phyloP scores from a whole-genome alignment of 1,140 invertebrate genomes.

The Stegodyphus dumicola region DNA sequence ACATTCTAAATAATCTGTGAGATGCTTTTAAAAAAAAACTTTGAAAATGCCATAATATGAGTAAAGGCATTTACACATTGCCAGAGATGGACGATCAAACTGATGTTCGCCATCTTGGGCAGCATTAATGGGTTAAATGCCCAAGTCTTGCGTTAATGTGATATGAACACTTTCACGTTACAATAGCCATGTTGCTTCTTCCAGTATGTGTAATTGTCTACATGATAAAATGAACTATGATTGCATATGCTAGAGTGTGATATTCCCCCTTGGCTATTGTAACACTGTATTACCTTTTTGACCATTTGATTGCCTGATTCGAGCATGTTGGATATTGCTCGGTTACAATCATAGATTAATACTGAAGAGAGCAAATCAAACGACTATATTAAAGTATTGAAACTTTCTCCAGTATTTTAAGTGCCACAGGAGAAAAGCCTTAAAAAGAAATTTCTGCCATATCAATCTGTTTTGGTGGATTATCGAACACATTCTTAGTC shows the following conservation, averaged over 20 bases:
- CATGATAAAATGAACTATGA: constrained; percentile 4
- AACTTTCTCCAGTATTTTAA: constrained; percentile 59
- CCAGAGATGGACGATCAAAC: neutral
- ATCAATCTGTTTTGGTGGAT: constrained; percentile 42
- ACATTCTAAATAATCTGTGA: neutral
- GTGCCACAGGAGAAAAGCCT: constrained; percentile 61
- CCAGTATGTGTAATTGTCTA: constrained; percentile 47
- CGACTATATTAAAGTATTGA: constrained; percentile 53
- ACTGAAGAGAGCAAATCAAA: constrained; percentile 53
- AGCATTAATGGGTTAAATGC: neutral
- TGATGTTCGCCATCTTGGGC: neutral
- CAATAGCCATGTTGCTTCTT: constrained; percentile 55
- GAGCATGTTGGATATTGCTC: constrained; percentile 27
- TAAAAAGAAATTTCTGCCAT: constrained; percentile 58
- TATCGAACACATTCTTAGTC: constrained; percentile 34
- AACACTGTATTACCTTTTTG: constrained; percentile 31
- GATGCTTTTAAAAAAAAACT: neutral
- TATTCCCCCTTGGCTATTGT: constrained; percentile 50
- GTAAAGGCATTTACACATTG: neutral
- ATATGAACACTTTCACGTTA: constrained; percentile 52
- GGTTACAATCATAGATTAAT: constrained; percentile 45
- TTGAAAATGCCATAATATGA: neutral
- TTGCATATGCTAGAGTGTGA: constrained; percentile 58
- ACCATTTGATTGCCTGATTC: constrained; percentile 32
- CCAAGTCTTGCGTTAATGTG: constrained; percentile 29